These are phyloP conservation scores for Drosophila kohkoa DNA, from an alignment of 1,140 invertebrate genomes.

Conservation along the genomic window DNA sequence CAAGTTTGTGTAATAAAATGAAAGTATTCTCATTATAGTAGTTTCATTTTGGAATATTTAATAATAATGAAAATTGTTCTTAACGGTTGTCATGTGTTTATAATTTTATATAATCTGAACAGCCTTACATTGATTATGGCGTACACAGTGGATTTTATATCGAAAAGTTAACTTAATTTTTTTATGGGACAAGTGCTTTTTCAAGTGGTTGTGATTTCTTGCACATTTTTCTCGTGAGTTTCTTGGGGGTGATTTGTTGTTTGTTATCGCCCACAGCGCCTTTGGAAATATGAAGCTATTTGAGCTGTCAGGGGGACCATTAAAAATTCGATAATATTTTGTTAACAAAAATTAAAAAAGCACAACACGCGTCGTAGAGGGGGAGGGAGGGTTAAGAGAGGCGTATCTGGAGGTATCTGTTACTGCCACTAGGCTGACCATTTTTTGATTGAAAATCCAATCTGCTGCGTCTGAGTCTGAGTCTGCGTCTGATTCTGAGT, in stretches of 20 bases:
- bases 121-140: neutral
- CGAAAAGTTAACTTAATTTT: neutral
- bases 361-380: neutral
- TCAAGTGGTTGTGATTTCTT: neutral
- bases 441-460: constrained; percentile 83
- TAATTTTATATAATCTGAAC: too few species aligned
- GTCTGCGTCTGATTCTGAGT: constrained; percentile 60
- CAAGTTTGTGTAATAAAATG: too few species aligned
- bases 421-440: constrained; percentile 48
- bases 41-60: too few species aligned
- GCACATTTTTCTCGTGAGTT: neutral
- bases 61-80: too few species aligned
- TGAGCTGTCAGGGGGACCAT: constrained; percentile 58
- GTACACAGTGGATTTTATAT: too few species aligned
- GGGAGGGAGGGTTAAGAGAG: neutral
- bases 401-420: neutral
- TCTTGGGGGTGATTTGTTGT: neutral
- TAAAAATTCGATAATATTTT: constrained; percentile 79
- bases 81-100: too few species aligned
- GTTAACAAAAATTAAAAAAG: constrained; percentile 63
- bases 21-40: too few species aligned
- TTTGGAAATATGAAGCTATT: constrained; percentile 56
- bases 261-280: constrained; percentile 20
- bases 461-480: constrained; percentile 60
- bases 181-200: neutral